A percentile compares a stretch with the other conserved stretches of the same genome.
These are phyloP conservation scores for Archegozetes longisetosus DNA, from an alignment of 1,140 invertebrate species.

Conservation along the genomic window DNA sequence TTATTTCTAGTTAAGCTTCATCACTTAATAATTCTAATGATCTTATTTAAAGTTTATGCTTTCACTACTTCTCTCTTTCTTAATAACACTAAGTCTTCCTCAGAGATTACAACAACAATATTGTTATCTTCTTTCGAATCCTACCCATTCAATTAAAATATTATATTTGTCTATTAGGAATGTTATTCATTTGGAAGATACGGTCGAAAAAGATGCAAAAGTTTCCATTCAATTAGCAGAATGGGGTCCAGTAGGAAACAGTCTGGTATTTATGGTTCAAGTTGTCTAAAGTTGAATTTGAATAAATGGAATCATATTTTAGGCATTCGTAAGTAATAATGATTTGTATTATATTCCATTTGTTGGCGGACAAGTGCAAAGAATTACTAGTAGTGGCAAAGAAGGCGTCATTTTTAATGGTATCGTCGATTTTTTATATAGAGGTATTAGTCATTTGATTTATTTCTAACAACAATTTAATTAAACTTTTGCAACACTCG, in stretches of 20 bases:
- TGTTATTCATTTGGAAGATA: neutral
- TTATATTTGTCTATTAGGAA: neutral
- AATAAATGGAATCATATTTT: neutral
- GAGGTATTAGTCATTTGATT: constrained; percentile 37
- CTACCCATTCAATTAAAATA: no score
- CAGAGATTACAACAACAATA: no score
- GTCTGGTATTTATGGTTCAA: neutral
- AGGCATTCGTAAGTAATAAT: constrained; percentile 63
- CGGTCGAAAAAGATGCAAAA: neutral
- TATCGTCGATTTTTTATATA: constrained; percentile 83
- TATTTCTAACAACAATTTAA: neutral
- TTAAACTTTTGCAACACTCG: neutral
- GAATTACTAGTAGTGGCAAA: constrained; percentile 52
- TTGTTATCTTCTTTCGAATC: no score
- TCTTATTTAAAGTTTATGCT: no score
- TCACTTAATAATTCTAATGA: no score
- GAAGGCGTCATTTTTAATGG: constrained; percentile 70
- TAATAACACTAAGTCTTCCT: no score
- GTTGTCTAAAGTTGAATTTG: neutral
- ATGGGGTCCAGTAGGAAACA: constrained; percentile 2
- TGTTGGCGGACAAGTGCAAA: constrained; percentile 40
- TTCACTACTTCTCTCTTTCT: no score
- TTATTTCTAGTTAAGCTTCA: no score
- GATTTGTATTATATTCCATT: constrained; percentile 71
- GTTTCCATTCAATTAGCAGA: neutral